Conservation (phyloP, 2,113 vertebrate species). For the Probosciger aterrimus region DNA sequence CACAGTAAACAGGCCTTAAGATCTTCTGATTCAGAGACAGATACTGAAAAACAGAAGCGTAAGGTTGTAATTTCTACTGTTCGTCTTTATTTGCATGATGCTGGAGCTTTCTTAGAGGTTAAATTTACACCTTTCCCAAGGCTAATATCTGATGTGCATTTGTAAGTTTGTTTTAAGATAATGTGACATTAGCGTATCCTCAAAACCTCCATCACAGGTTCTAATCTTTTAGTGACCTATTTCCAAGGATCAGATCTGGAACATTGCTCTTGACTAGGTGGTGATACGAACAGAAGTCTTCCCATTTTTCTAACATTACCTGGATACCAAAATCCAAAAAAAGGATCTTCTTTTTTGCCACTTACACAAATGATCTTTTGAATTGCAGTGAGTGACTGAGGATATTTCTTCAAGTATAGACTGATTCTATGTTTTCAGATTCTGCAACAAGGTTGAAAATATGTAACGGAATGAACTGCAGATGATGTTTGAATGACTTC, state of each 20-base stretch:
- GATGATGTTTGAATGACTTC: not conserved
- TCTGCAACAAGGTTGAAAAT: not conserved
- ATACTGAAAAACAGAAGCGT: not conserved
- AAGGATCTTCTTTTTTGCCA: not conserved
- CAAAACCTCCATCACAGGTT: not conserved
- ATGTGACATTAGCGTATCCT: not conserved
- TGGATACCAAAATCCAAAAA: not conserved
- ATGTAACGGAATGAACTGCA: not conserved
- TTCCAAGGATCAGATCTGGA: not conserved
- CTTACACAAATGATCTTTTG: not conserved
- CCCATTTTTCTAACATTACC: not conserved
- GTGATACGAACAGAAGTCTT: not conserved
- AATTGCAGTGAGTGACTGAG: not conserved
- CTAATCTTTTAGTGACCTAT: not conserved
- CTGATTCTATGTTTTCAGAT: not conserved
- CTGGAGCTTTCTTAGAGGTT: not conserved
- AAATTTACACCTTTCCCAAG: not conserved
- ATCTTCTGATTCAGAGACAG: conserved; percentile 10
- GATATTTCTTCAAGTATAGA: not conserved
- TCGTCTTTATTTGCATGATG: not conserved
- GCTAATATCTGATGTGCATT: not conserved
- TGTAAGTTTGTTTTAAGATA: not conserved
- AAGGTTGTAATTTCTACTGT: not conserved
- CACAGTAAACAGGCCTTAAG: not conserved
- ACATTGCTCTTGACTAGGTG: not conserved